phyloP scores from a whole-genome alignment of 2,113 vertebrate species.

The Ammospiza nelsoni region DNA sequence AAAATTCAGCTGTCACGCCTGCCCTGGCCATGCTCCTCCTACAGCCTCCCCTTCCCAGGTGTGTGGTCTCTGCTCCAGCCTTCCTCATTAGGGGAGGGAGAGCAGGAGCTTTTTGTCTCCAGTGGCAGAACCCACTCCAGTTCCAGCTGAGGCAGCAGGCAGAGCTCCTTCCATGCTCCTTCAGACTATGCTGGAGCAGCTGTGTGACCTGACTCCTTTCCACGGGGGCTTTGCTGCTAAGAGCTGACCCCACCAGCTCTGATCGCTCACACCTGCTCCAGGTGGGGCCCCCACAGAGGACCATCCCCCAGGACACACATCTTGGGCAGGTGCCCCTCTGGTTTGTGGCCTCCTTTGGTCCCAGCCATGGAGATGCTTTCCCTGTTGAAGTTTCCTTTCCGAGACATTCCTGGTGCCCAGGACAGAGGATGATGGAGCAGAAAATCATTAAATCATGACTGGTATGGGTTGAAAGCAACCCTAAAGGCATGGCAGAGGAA shows the following conservation, averaged over 20 bases:
- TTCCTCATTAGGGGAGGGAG: background rate
- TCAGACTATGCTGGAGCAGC: background rate
- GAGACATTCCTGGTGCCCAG: background rate
- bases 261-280: background rate
- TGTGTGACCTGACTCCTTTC: background rate
- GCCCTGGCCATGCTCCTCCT: background rate
- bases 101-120: background rate
- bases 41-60: background rate
- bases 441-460: background rate
- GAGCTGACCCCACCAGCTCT: background rate
- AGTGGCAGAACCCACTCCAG: background rate
- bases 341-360: background rate
- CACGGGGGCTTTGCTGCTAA: background rate
- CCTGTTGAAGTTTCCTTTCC: background rate
- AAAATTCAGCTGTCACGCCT: rapidly evolving
- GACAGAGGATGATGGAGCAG: background rate
- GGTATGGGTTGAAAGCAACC: background rate
- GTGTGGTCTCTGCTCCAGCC: background rate
- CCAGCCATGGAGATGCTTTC: background rate
- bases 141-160: background rate
- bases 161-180: background rate
- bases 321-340: background rate
- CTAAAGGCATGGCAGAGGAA: background rate
- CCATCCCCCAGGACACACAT: no score
- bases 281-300: background rate